These are phyloP conservation scores for Myotis pilosus DNA, from an alignment of 2,797 vertebrate species.

Conservation along the genomic window DNA sequence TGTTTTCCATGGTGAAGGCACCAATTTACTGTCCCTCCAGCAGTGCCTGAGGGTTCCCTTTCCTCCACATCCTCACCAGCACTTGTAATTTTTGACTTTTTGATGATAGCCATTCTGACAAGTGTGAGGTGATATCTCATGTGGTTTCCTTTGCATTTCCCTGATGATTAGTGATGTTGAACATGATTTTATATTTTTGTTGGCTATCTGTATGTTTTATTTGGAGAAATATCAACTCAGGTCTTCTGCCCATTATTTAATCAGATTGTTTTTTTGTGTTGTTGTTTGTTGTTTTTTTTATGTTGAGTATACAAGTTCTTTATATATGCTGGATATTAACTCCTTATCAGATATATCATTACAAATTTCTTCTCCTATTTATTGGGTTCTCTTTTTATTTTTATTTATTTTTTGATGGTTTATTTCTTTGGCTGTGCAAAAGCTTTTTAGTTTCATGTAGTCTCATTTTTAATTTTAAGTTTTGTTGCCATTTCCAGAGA, in stretches of 20 bases:
- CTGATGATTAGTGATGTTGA: not conserved
- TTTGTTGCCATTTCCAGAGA: not conserved
- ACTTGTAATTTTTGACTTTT: not conserved
- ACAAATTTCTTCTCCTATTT: not conserved
- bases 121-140: not conserved
- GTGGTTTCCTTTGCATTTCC: not conserved
- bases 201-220: not conserved
- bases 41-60: not conserved
- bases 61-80: not conserved
- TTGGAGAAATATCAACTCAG: not conserved
- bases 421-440: not conserved
- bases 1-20: not conserved
- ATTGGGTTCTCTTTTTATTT: not conserved
- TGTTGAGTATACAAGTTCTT: not conserved
- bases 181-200: not conserved
- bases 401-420: not conserved
- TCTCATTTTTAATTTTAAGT: not conserved
- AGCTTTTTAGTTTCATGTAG: not conserved
- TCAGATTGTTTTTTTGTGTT: not conserved
- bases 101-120: not conserved
- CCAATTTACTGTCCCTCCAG: not conserved
- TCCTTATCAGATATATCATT: not conserved
- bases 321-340: not conserved
- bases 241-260: not conserved
- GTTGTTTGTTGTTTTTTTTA: not conserved